A percentile compares a stretch with the other conserved stretches of the same genome.
phyloP scores from a whole-genome alignment of 2,113 vertebrate genomes.

The Psettodes erumei region DNA sequence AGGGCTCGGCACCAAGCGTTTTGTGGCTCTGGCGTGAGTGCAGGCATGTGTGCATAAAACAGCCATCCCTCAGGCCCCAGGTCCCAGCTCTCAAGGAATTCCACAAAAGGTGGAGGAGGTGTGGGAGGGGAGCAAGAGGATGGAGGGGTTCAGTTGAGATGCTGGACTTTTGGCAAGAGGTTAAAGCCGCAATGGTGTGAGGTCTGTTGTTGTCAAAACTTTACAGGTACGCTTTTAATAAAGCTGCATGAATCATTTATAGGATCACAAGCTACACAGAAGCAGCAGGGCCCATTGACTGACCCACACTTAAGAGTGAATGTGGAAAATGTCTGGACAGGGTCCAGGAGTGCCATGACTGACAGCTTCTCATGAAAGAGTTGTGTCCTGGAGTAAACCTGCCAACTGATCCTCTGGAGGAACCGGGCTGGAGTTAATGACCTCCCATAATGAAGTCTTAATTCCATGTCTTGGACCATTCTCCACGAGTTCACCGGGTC shows the following conservation, averaged over 20 bases:
- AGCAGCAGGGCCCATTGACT: constrained; percentile 40
- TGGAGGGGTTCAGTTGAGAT: constrained; percentile 1
- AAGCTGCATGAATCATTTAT: constrained; percentile 54
- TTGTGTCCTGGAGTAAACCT: constrained; percentile 73
- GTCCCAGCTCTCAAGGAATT: constrained; percentile 47
- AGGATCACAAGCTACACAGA: constrained; percentile 25
- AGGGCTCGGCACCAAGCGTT: constrained; percentile 9
- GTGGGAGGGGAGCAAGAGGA: constrained; percentile 21
- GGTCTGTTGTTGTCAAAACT: constrained; percentile 15
- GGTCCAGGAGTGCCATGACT: constrained; percentile 64
- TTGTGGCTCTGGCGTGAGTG: constrained; percentile 16
- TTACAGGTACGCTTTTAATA: constrained; percentile 42
- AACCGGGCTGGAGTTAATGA: constrained; percentile 70
- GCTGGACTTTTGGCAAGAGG: background rate
- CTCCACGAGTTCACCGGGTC: constrained; percentile 73
- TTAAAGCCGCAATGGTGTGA: background rate
- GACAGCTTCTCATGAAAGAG: constrained; percentile 73
- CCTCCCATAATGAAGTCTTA: constrained; percentile 79
- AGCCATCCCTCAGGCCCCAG: constrained; percentile 14
- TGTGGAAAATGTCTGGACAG: constrained; percentile 68
- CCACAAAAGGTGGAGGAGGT: constrained; percentile 10
- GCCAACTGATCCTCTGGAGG: constrained; percentile 59
- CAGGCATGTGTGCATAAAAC: background rate
- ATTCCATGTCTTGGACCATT: constrained; percentile 69
- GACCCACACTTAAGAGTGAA: constrained; percentile 61